Percentiles rank a stretch among this genome's conserved stretches.
These are phyloP conservation scores for Drosophila longiperda DNA, from an alignment of 2,888 invertebrate genomes.

Conservation along the genomic window DNA sequence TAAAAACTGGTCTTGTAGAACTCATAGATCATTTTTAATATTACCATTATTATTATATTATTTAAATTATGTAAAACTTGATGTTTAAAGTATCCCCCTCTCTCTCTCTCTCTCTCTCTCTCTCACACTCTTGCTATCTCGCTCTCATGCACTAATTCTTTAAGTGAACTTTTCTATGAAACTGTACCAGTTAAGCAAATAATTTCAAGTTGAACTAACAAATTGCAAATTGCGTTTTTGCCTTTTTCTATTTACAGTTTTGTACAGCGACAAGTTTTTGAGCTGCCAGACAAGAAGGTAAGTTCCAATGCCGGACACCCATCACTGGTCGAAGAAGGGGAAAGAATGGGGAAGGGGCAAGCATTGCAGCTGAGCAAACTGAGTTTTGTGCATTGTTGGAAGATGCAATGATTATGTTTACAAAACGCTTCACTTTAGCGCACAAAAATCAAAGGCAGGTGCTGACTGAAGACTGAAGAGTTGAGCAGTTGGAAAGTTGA, in stretches of 20 bases:
- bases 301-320: conserved; percentile 19
- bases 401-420: conserved; percentile 17
- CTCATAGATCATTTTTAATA: background rate
- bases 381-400: conserved; percentile 7
- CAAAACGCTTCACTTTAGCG: conserved; percentile 29
- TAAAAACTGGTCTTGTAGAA: background rate
- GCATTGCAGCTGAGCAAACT: background rate
- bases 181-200: conserved; percentile 3
- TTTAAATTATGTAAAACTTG: background rate
- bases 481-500: conserved; percentile 7
- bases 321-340: background rate
- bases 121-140: background rate
- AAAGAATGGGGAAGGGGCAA: background rate
- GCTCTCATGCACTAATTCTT: background rate
- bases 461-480: conserved; percentile 37
- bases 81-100: background rate
- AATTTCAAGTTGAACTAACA: conserved; percentile 28
- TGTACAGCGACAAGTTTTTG: conserved; percentile 19
- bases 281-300: conserved; percentile 45
- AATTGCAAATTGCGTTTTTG: conserved; percentile 1
- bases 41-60: background rate
- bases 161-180: background rate
- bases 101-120: background rate
- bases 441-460: conserved; percentile 54
- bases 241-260: conserved; percentile 40